These are phyloP conservation scores for Drosophila recens DNA, from an alignment of 2,888 invertebrate genomes.

Conservation along the genomic window DNA sequence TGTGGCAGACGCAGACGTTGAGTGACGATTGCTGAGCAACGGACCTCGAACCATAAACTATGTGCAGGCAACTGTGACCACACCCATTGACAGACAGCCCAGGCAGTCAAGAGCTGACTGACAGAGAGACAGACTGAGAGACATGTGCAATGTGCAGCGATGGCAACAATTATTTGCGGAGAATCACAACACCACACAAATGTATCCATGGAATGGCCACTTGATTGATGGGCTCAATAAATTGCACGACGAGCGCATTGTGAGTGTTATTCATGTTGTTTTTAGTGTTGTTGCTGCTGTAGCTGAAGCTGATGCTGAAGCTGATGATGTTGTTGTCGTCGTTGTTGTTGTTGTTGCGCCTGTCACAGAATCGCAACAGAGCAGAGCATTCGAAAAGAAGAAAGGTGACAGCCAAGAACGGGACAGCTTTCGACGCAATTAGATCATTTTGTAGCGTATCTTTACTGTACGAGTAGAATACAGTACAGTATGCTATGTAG, in stretches of 20 bases:
- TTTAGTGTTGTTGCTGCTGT: conserved; percentile 19
- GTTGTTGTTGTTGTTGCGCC: conserved; percentile 22
- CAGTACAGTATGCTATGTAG: neutral
- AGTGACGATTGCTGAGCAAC: conserved; percentile 72
- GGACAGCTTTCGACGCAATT: conserved; percentile 57
- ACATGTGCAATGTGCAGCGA: conserved; percentile 65
- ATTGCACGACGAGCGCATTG: conserved; percentile 66
- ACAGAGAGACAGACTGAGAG: conserved; percentile 3
- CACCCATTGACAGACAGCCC: conserved; percentile 70
- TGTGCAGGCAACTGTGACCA: conserved; percentile 68
- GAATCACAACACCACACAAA: conserved; percentile 69
- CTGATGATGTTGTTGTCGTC: conserved; percentile 18
- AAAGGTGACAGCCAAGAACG: conserved; percentile 54
- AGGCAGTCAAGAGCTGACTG: conserved; percentile 20
- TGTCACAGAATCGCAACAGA: conserved; percentile 33
- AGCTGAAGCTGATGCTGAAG: conserved; percentile 12
- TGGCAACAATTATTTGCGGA: conserved; percentile 75
- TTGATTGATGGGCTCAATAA: conserved; percentile 80
- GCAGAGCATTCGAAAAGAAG: conserved; percentile 39
- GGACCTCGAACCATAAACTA: conserved; percentile 55
- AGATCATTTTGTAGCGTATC: conserved; percentile 42
- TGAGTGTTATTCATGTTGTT: conserved; percentile 51
- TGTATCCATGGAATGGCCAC: conserved; percentile 65
- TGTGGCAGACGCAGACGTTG: conserved; percentile 67
- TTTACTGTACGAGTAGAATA: conserved; percentile 3